Evolutionary conservation across 2,113 vertebrate species (phyloP).

Genomic region (Rhizomys pruinosus): DNA sequence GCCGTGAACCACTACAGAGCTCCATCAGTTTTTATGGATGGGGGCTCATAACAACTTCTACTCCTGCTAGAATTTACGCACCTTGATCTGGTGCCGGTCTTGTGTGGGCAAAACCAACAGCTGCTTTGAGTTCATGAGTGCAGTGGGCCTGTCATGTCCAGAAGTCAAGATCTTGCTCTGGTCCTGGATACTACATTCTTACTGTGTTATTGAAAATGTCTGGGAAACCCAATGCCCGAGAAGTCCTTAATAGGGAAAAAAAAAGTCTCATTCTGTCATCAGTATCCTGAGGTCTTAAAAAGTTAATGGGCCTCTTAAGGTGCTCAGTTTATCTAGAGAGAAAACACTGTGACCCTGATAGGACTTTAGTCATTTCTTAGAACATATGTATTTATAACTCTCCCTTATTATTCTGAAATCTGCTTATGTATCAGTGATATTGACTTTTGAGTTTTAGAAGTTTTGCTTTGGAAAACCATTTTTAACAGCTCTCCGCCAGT

Average conservation of each 20-base stretch:
- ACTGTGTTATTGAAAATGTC: slow-evolving; percentile 46
- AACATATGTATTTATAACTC: slow-evolving; percentile 63
- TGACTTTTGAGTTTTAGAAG: slow-evolving; percentile 75
- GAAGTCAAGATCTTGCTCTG: too few relatives aligned
- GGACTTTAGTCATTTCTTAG: slow-evolving; percentile 57
- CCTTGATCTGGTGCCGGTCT: too few relatives aligned
- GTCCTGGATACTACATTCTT: background rate
- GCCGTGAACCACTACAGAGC: too few relatives aligned
- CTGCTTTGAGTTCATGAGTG: too few relatives aligned
- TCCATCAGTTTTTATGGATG: too few relatives aligned
- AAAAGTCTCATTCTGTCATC: background rate
- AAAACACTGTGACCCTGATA: background rate
- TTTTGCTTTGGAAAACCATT: slow-evolving; percentile 72
- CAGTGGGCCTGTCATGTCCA: too few relatives aligned
- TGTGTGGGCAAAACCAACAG: too few relatives aligned
- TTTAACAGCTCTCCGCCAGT: slow-evolving; percentile 69
- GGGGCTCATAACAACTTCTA: too few relatives aligned
- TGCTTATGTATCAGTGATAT: slow-evolving; percentile 69
- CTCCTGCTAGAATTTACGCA: too few relatives aligned
- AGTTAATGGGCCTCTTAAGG: slow-evolving; percentile 44
- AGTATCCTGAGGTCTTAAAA: slow-evolving; percentile 12
- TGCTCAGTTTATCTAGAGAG: slow-evolving; percentile 40
- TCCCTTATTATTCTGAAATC: slow-evolving; percentile 45
- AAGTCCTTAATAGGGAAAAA: slow-evolving; percentile 41
- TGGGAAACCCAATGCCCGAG: slow-evolving; percentile 27